Conservation (phyloP, 2,888 invertebrate genomes). For the Tenthredo amoena region DNA sequence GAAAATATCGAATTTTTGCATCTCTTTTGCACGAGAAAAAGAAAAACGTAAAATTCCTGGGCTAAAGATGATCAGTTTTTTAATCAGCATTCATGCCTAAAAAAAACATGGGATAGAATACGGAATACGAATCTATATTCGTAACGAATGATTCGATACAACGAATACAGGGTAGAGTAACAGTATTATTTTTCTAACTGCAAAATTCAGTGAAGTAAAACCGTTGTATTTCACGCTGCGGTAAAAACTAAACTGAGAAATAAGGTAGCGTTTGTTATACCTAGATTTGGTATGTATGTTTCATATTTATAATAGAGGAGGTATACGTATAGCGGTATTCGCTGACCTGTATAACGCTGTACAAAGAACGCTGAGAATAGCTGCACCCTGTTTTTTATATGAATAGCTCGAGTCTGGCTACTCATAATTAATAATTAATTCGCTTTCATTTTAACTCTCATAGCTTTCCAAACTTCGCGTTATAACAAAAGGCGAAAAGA, state of each 20-base stretch:
- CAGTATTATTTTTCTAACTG: background rate
- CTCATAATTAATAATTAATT: conserved; percentile 6
- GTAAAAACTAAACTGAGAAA: background rate
- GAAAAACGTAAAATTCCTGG: too few species aligned
- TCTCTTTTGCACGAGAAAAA: too few species aligned
- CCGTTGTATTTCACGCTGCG: background rate
- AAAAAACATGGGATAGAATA: background rate
- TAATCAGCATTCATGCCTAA: too few species aligned
- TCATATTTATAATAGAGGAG: conserved; percentile 41
- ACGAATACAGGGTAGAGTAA: background rate
- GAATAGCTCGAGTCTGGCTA: conserved; percentile 1
- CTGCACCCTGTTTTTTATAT: background rate
- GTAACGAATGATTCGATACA: background rate
- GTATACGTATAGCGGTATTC: conserved; percentile 18
- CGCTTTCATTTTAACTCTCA: background rate
- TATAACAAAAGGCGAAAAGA: background rate
- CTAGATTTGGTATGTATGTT: conserved; percentile 13
- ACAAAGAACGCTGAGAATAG: conserved; percentile 18
- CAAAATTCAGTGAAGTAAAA: background rate
- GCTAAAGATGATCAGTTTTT: too few species aligned
- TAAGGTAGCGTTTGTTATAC: conserved; percentile 32
- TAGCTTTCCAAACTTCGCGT: background rate
- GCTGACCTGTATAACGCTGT: conserved; percentile 31
- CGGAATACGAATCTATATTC: background rate
- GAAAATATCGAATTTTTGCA: too few species aligned